phyloP scores from a whole-genome alignment of 2,888 invertebrate species.

The Lithophane socia region DNA sequence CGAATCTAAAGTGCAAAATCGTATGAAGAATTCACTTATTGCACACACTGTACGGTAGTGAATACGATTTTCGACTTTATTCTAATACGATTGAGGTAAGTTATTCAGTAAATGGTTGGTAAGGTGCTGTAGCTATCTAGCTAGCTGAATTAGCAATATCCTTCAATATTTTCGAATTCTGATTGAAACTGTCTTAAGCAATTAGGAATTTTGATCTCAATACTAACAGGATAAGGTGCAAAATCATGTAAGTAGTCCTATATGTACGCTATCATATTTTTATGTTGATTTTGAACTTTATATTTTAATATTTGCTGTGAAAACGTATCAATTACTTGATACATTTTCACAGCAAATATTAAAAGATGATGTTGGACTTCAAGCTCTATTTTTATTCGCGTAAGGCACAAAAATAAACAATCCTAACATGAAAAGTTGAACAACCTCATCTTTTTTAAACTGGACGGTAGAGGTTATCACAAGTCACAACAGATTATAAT shows the following conservation, averaged over 20 bases:
- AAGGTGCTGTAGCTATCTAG: neutral
- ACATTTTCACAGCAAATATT: too few species aligned
- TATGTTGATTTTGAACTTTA: neutral
- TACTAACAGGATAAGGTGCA: neutral
- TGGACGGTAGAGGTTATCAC: conserved; percentile 19
- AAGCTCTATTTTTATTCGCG: neutral
- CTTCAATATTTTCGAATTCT: too few species aligned
- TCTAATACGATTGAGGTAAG: neutral
- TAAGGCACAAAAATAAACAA: conserved; percentile 1
- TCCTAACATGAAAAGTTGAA: conserved; percentile 1
- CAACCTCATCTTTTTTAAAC: neutral
- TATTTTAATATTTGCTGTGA: neutral
- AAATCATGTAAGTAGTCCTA: neutral
- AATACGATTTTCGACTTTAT: neutral
- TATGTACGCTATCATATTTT: too few species aligned
- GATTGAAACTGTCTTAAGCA: too few species aligned
- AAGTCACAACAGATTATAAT: conserved; percentile 17
- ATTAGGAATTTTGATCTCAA: neutral
- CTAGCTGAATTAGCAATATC: too few species aligned
- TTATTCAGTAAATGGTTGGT: neutral
- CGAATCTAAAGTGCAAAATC: neutral
- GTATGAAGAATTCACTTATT: conserved; percentile 6
- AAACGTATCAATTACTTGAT: too few species aligned
- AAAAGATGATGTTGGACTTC: neutral
- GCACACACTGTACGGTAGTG: neutral